These are phyloP conservation scores for Lepus oiostolus DNA, from an alignment of 2,797 vertebrate genomes.

Conservation along the genomic window DNA sequence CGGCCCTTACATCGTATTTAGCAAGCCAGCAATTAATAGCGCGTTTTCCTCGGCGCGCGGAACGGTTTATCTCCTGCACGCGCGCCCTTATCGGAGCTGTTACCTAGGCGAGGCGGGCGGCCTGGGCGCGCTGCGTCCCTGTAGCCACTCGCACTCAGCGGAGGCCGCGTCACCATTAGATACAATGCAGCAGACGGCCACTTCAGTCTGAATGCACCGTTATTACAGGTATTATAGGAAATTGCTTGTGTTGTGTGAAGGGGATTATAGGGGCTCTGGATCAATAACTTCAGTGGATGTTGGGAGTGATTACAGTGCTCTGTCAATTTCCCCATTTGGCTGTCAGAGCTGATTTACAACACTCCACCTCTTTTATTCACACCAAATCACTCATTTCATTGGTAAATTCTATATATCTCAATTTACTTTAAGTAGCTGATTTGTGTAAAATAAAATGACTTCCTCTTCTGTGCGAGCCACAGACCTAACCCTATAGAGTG, in stretches of 20 bases:
- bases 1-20: constrained; percentile 86
- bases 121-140: constrained; percentile 87
- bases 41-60: constrained; percentile 89
- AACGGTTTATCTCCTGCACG: constrained; percentile 90
- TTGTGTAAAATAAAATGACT: constrained; percentile 92
- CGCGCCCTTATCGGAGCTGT: constrained; percentile 87
- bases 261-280: constrained; percentile 97
- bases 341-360: constrained; percentile 93
- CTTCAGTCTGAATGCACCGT: constrained; percentile 95
- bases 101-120: constrained; percentile 89
- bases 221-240: constrained; percentile 99
- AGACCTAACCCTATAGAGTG: constrained; percentile 90
- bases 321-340: constrained; percentile 95
- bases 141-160: constrained; percentile 91
- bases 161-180: constrained; percentile 93
- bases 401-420: constrained; percentile 93
- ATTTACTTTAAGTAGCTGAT: constrained; percentile 94
- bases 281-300: constrained; percentile 98
- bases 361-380: constrained; percentile 92
- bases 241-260: constrained; percentile 97
- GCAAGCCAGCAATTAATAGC: constrained; percentile 90
- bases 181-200: constrained; percentile 94
- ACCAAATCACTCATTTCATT: constrained; percentile 93
- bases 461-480: constrained; percentile 91
- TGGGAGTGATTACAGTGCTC: constrained; percentile 96